Evolutionary conservation across 1,140 invertebrate genomes (phyloP), one percentile per base, ranked within the genome.

Genomic region (Periplaneta americana): DNA sequence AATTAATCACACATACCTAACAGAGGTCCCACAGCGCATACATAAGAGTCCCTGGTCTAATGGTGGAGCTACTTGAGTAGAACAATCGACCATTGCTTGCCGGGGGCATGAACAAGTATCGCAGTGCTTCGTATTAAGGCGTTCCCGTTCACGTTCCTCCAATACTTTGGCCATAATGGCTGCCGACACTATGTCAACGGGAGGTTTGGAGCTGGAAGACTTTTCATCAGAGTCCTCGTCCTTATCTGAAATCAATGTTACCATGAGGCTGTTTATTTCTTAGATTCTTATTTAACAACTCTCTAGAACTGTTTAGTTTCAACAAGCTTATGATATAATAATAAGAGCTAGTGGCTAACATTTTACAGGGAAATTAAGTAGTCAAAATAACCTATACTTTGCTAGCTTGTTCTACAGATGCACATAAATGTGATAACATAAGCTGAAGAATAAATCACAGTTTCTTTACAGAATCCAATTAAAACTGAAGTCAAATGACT

Each of bases 151-250:
- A 85, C 92, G 91, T 83, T 98, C 96, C 87, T 97, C 95, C 35
- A 99, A 89, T 75, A 98, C 95, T 91, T 97, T 97, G 4, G 97
- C 96, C 93, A 98, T 96, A 76, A 98, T 94, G 22, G 96, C 94
- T 37, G 96, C 96, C 15, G 97, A 98, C 33, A 98, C 96, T 84
- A 95, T 93, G 82, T 97, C 96, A 32, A 92, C 88, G 0, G 89
- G 87, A 0, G 86, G 87, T 37, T 57, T 35, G n/a, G 36, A 35
- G 18, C 37, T 39, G n/a, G 34, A 78, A 36, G n/a, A 78, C 39
- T 88, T 88, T 32, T 90, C 90, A 84, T 92, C 91, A 84, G 91
- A 66, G 6, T 66, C 91, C 83, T 85, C 84, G 18, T 84, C 82
- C 36, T 80, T 48, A 33, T 80, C 80, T 80, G 80, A 34, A 78